Percentiles rank a stretch among this genome's conserved stretches.
These are phyloP conservation scores for Onychomys arenicola DNA, from an alignment of 2,797 vertebrate genomes.

Conservation along the genomic window DNA sequence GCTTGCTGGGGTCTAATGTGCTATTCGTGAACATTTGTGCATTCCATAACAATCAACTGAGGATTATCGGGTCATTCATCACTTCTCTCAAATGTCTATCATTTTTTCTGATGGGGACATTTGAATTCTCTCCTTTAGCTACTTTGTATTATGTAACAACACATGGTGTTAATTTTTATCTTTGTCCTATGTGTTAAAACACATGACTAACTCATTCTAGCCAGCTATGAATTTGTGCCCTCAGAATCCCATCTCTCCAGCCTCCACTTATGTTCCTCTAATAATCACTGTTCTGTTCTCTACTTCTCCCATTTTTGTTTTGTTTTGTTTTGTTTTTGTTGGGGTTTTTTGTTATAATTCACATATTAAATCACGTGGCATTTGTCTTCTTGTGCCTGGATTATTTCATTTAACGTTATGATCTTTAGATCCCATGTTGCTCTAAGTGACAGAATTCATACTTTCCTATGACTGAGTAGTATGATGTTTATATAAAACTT, in stretches of 20 bases:
- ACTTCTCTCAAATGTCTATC: not conserved
- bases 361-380: not conserved
- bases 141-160: not conserved
- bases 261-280: not conserved
- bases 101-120: not conserved
- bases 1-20: not conserved
- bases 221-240: not conserved
- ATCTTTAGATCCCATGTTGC: not conserved
- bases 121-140: not conserved
- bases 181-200: not conserved
- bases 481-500: not conserved
- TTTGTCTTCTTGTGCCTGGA: not conserved
- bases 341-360: no score
- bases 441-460: not conserved
- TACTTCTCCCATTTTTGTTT: not conserved
- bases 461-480: not conserved
- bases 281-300: not conserved
- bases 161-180: not conserved
- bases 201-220: no score
- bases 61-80: not conserved
- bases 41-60: not conserved
- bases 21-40: not conserved
- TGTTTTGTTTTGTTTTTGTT: no score
- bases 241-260: not conserved
- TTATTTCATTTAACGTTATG: not conserved